Evolutionary conservation across 2,797 vertebrate species (phyloP).

Genomic region (Galagoides demidoff): DNA sequence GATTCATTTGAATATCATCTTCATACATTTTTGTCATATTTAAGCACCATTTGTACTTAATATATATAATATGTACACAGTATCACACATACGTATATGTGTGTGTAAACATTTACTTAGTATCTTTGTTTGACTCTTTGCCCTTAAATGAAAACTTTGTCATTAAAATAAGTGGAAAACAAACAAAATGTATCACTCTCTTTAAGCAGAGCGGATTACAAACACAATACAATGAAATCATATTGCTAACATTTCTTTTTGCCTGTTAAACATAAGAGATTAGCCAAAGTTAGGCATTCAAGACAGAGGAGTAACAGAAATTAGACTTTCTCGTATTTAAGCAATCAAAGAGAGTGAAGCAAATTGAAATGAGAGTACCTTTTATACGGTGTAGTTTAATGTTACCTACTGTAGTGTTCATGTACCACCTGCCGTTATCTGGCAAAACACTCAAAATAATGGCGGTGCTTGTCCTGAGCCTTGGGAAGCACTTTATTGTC

Average conservation of each 20-base stretch:
- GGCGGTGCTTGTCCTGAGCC: background rate
- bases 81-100: background rate
- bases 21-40: background rate
- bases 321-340: background rate
- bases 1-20: background rate
- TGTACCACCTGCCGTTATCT: background rate
- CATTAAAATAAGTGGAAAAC: background rate
- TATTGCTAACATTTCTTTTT: background rate
- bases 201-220: background rate
- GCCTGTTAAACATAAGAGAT: background rate
- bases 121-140: constrained; percentile 6
- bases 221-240: background rate
- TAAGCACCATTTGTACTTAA: background rate
- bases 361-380: background rate
- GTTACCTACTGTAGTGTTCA: background rate
- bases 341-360: background rate
- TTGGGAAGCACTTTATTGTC: background rate
- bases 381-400: background rate
- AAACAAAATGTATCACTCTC: background rate
- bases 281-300: background rate
- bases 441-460: background rate
- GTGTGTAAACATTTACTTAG: background rate
- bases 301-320: background rate
- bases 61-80: background rate
- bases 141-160: background rate